These are phyloP conservation scores for Montifringilla adamsi DNA, from an alignment of 2,113 vertebrate genomes.

Conservation along the genomic window DNA sequence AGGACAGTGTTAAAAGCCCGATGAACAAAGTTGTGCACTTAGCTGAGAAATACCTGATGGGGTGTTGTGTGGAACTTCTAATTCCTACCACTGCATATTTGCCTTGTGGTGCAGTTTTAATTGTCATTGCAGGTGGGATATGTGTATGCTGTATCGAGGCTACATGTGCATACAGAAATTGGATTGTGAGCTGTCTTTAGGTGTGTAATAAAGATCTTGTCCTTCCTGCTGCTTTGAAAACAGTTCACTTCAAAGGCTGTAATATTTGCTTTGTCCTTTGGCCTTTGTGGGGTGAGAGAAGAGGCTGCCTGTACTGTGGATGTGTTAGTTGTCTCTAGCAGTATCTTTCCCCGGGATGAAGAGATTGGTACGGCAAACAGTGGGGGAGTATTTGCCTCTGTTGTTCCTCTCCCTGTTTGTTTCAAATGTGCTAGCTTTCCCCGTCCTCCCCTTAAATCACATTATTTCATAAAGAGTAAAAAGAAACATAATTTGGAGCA, in stretches of 20 bases:
- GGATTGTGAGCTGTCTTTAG: neutral
- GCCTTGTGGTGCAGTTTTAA: neutral
- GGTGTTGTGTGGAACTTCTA: neutral
- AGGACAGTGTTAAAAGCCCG: neutral
- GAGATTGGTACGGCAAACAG: constrained; percentile 12
- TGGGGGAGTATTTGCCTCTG: constrained; percentile 6
- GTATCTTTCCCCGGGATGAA: neutral
- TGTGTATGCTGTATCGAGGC: neutral
- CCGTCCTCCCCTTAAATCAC: constrained; percentile 11
- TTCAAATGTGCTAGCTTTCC: neutral
- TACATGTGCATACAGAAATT: neutral
- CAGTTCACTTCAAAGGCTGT: constrained; percentile 18
- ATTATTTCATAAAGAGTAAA: constrained; percentile 69
- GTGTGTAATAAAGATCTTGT: neutral
- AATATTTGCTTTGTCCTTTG: constrained; percentile 23
- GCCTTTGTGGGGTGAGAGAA: neutral
- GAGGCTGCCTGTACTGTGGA: neutral
- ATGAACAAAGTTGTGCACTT: neutral
- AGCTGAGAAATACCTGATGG: neutral
- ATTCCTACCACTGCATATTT: neutral
- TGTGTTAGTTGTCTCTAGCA: neutral
- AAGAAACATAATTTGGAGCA: constrained; percentile 74
- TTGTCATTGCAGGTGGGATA: neutral
- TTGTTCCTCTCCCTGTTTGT: neutral
- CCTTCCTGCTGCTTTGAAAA: constrained; percentile 12